Conservation (phyloP, 2,113 vertebrate species). For the Gasterosteus nipponicus region DNA sequence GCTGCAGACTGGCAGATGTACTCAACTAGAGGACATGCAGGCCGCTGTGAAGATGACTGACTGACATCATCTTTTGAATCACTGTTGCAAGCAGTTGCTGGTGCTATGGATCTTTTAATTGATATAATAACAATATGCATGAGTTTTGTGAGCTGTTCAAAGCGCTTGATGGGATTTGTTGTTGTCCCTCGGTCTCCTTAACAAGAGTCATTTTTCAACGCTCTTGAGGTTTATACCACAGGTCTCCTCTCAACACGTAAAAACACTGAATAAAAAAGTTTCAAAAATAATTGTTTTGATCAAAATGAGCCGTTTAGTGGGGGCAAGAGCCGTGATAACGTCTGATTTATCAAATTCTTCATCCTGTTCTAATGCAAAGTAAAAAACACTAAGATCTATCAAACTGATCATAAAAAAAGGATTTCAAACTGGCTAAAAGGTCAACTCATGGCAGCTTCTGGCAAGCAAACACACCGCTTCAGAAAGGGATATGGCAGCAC, state of each 20-base stretch:
- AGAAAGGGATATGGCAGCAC: background rate
- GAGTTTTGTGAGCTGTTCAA: background rate
- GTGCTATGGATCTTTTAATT: background rate
- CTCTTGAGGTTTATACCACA: background rate
- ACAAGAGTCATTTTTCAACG: background rate
- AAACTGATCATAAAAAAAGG: background rate
- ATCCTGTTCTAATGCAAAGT: background rate
- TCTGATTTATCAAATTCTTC: background rate
- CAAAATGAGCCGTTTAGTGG: background rate
- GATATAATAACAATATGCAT: background rate
- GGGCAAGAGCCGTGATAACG: no score
- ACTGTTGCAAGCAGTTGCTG: background rate
- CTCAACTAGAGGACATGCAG: background rate
- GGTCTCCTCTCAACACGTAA: background rate
- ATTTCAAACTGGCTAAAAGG: background rate
- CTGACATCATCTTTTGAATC: no score
- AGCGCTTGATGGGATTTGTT: background rate
- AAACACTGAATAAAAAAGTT: background rate
- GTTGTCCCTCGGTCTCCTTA: background rate
- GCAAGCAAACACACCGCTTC: background rate
- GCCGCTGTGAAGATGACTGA: no score
- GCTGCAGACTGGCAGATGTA: constrained; percentile 49
- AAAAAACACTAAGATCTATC: background rate
- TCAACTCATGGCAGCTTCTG: background rate
- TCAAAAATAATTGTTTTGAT: background rate